phyloP scores from a whole-genome alignment of 2,113 vertebrate genomes.

The Oryzias woworae region DNA sequence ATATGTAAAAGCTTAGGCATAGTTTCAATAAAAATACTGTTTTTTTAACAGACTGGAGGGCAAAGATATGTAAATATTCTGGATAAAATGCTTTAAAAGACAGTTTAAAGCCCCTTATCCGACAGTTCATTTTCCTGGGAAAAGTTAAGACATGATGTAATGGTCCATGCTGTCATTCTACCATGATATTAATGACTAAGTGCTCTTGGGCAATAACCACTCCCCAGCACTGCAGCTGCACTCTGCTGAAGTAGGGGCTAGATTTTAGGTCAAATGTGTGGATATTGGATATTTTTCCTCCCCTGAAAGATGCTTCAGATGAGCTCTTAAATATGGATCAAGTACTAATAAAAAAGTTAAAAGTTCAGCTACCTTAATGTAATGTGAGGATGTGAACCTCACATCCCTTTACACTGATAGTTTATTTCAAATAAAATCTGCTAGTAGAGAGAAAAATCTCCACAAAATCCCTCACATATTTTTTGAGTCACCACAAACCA shows the following conservation, averaged over 20 bases:
- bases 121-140: not conserved
- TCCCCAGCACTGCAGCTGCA: not conserved
- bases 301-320: no score
- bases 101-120: not conserved
- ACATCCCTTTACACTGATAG: no score
- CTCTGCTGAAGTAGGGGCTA: not conserved
- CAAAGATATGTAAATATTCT: not conserved
- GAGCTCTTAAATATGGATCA: no score
- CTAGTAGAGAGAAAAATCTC: no score
- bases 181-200: not conserved
- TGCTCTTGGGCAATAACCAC: not conserved
- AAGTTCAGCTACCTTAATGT: no score
- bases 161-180: not conserved
- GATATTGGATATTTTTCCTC: not conserved
- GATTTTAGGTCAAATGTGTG: not conserved
- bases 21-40: not conserved
- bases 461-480: no score
- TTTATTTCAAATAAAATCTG: no score
- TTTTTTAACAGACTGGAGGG: not conserved
- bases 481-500: no score
- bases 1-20: not conserved
- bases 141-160: not conserved
- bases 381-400: no score
- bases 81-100: not conserved
- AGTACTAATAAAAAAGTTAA: no score